phyloP scores from a whole-genome alignment of 2,888 invertebrate genomes.

The Leptinotarsa rubiginosa region DNA sequence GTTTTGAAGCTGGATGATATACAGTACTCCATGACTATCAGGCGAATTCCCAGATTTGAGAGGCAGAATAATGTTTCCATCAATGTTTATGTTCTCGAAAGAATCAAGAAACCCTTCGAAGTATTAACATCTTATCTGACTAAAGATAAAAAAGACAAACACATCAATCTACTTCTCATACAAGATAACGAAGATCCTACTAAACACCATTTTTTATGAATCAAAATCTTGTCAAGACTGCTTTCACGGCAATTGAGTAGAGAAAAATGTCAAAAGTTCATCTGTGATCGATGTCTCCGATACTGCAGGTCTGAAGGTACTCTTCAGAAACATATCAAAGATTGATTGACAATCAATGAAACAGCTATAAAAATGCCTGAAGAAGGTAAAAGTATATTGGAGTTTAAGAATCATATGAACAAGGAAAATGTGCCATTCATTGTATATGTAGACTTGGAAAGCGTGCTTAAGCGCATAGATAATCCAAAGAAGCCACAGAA shows the following conservation, averaged over 20 bases:
- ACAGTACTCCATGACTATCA: conserved; percentile 48
- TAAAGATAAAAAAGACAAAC: conserved; percentile 32
- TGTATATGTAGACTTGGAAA: too few species aligned
- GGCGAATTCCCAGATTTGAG: conserved; percentile 51
- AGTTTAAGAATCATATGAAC: conserved; percentile 2
- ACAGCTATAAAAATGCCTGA: conserved; percentile 32
- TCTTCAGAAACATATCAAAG: conserved; percentile 2
- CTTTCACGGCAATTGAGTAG: conserved; percentile 17
- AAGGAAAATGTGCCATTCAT: background rate
- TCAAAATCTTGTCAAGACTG: conserved; percentile 22
- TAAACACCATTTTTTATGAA: conserved; percentile 19
- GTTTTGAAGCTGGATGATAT: conserved; percentile 49
- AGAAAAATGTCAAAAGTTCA: conserved; percentile 13
- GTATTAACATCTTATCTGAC: conserved; percentile 28
- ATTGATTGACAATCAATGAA: conserved; percentile 32
- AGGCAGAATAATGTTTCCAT: conserved; percentile 48
- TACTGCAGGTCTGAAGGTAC: conserved; percentile 15
- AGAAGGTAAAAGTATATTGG: conserved; percentile 24
- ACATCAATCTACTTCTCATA: conserved; percentile 44
- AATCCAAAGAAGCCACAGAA: conserved; percentile 11
- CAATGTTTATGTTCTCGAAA: conserved; percentile 48
- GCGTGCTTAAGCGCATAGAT: background rate
- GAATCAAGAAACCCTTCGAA: conserved; percentile 20
- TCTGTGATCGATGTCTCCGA: conserved; percentile 20
- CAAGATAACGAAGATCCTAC: conserved; percentile 19